Percentiles rank a stretch among this genome's conserved stretches.
These are phyloP conservation scores for Drosophila neutralis DNA, from an alignment of 2,888 invertebrate genomes.

Conservation along the genomic window DNA sequence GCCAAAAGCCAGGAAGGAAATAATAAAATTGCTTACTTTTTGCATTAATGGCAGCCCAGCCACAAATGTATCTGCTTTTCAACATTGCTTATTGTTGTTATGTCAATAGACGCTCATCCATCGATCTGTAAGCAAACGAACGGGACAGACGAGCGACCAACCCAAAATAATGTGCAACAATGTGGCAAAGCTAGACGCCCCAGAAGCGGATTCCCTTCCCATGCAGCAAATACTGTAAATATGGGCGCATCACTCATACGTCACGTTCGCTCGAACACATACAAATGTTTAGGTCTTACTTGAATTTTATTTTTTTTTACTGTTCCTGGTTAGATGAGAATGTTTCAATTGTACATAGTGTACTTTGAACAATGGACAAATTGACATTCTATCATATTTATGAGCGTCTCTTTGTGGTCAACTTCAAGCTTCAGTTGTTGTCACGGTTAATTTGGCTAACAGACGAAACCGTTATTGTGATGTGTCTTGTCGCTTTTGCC, in stretches of 20 bases:
- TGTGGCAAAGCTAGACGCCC: conserved; percentile 25
- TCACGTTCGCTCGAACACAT: conserved; percentile 26
- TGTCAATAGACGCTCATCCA: conserved; percentile 13
- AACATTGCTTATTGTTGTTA: conserved; percentile 35
- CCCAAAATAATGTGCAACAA: conserved; percentile 29
- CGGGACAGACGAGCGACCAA: not conserved
- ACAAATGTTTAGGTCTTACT: conserved; percentile 23
- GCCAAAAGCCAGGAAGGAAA: not conserved
- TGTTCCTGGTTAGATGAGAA: conserved; percentile 56
- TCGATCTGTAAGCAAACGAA: conserved; percentile 15
- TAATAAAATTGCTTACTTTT: conserved; percentile 11
- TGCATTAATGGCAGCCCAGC: conserved; percentile 17
- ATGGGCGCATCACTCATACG: conserved; percentile 57
- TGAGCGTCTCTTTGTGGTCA: conserved; percentile 43
- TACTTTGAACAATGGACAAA: conserved; percentile 13
- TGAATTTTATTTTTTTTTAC: conserved; percentile 4
- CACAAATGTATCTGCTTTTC: conserved; percentile 20
- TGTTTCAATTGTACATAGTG: conserved; percentile 24
- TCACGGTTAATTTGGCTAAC: conserved; percentile 66
- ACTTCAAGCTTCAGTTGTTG: conserved; percentile 52
- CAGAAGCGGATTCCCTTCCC: not conserved
- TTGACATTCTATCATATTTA: conserved; percentile 46
- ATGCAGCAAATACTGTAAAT: conserved; percentile 14
- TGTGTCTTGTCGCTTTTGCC: not conserved
- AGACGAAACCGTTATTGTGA: conserved; percentile 21